Evolutionary conservation across 2,797 vertebrate genomes (phyloP), one percentile per base, ranked within the genome.

Genomic region (Setipinna tenuifilis): DNA sequence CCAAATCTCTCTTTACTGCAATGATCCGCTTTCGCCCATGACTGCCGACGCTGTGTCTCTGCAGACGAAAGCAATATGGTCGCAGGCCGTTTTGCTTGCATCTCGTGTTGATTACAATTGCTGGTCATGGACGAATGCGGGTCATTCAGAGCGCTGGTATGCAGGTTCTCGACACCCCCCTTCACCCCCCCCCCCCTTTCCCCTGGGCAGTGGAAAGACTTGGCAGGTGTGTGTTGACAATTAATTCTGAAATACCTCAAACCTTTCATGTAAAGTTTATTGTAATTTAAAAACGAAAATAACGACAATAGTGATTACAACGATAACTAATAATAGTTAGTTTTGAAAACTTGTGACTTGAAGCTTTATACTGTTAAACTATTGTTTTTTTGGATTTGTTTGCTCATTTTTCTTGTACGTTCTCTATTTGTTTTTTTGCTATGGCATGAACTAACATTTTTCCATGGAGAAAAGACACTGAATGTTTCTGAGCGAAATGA

Each of bases 221-320:
- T 84, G 94, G 96, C 95, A 97, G 98, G 98, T 95, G 81, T 93
- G 94, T 98, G 94, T 98, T 98, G 97, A 98, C 97, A 99, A 98
- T 99, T 98, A 97, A 98, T 98, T 98, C 98, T 98, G 97, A 99
- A 99, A 99, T 99, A 99, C 98, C 98, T 98, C 98, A 99, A 98
- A 98, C 96, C 96, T 98, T 98, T 98, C 97, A 96, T 99, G 98
- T 98, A 98, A 98, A 98, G 96, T 98, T 98, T 98, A 98, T 98
- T 78, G 98, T 99, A 97, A 98, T 96, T 96, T 97, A 96, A 94
- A 93, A 94, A 94, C 93, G 93, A 93, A 93, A 93, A 96, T 95
- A 94, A 94, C 92, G 25, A 87, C 80, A 85, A 85, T 95, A 95
- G 94, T 94, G 94, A 95, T 94, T 94, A 95, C 92, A 89, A 94